Conservation (phyloP, 2,797 vertebrate genomes). For the Mus caroli region DNA sequence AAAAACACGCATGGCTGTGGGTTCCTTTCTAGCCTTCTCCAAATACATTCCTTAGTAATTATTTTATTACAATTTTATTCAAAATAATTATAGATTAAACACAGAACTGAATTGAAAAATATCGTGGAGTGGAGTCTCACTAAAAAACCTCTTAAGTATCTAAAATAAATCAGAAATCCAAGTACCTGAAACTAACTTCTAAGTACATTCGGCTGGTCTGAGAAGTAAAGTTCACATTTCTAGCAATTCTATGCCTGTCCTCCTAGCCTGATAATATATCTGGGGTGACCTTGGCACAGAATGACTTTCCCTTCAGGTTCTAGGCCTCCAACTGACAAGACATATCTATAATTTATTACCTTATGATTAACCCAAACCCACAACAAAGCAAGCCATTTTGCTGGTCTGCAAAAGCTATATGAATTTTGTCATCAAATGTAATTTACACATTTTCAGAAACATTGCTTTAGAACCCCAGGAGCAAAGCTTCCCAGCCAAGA, state of each 20-base stretch:
- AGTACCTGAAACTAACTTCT: background rate
- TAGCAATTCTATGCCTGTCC: background rate
- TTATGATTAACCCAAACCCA: constrained; percentile 37
- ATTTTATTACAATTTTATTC: constrained; percentile 10
- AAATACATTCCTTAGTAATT: constrained; percentile 49
- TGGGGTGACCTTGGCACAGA: background rate
- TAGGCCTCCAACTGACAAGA: constrained; percentile 16
- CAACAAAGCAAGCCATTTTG: constrained; percentile 49
- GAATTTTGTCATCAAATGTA: constrained; percentile 1
- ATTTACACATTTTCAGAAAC: constrained; percentile 56
- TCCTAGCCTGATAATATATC: background rate
- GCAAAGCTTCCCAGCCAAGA: constrained; percentile 32
- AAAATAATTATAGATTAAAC: constrained; percentile 48
- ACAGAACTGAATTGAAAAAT: constrained; percentile 37
- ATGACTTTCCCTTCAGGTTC: background rate
- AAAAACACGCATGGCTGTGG: background rate
- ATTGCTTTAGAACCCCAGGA: background rate
- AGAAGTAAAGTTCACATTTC: background rate
- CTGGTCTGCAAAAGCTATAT: constrained; percentile 34
- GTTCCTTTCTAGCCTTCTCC: background rate
- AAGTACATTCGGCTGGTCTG: background rate
- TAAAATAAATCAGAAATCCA: constrained; percentile 9
- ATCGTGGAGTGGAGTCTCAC: background rate
- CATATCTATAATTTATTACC: background rate
- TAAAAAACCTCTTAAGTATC: background rate